Conservation (phyloP, 2,113 vertebrate genomes). For the Pleuronectes platessa region DNA sequence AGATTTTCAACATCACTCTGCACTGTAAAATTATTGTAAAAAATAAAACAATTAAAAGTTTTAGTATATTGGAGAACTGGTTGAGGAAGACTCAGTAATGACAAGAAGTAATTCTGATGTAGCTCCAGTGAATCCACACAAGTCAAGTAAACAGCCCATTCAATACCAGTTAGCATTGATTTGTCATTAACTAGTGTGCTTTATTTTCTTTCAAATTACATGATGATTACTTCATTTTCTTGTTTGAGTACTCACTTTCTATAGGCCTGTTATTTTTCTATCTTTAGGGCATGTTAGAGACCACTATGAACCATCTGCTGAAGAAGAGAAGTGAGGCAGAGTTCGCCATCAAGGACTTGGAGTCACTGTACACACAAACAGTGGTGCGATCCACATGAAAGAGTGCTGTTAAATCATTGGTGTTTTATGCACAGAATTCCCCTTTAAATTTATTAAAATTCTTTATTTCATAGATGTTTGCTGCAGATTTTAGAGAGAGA, state of each 20-base stretch:
- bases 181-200: background rate
- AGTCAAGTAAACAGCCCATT: no score
- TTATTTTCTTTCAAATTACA: background rate
- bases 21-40: no score
- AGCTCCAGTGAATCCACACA: no score
- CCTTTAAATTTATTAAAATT: background rate
- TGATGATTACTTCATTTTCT: background rate
- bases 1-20: no score
- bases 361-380: slow-evolving; percentile 72
- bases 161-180: background rate
- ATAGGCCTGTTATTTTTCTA: slow-evolving; percentile 40
- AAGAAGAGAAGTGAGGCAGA: slow-evolving; percentile 73
- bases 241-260: slow-evolving; percentile 12
- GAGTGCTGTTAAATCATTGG: background rate
- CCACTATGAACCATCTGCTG: slow-evolving; percentile 65
- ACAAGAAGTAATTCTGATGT: no score
- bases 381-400: slow-evolving; percentile 56
- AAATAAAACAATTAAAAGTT: no score
- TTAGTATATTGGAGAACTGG: no score
- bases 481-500: slow-evolving; percentile 69
- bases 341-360: slow-evolving; percentile 72
- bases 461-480: slow-evolving; percentile 62
- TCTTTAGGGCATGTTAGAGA: slow-evolving; percentile 69
- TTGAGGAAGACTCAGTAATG: no score
- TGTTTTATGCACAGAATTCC: background rate